These are phyloP conservation scores for Gadopsis bispinosus DNA, from an alignment of 2,797 vertebrate species.

Conservation along the genomic window DNA sequence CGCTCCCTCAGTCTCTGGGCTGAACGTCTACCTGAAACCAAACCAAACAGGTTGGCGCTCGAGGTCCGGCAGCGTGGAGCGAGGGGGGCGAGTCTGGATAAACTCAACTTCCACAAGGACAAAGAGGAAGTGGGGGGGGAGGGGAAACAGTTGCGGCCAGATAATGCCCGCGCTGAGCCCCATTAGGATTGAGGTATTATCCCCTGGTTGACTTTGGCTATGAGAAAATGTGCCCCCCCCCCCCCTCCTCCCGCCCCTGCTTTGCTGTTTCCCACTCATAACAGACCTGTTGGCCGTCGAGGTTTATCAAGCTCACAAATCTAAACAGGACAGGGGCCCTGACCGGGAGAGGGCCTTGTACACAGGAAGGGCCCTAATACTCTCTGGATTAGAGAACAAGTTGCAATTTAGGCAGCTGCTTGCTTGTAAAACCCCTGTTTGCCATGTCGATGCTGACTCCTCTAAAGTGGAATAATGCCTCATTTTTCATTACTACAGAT, in stretches of 20 bases:
- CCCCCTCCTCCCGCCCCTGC: constrained; percentile 47
- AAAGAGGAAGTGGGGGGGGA: constrained; percentile 77
- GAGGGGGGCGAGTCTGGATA: constrained; percentile 16
- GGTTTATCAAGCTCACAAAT: constrained; percentile 86
- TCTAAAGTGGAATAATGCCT: neutral
- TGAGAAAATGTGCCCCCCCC: constrained; percentile 77
- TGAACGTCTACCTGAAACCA: constrained; percentile 75
- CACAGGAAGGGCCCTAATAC: constrained; percentile 85
- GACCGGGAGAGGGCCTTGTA: constrained; percentile 76
- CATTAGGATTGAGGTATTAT: constrained; percentile 85
- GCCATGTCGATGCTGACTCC: neutral
- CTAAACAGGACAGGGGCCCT: constrained; percentile 84
- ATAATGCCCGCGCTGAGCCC: constrained; percentile 84
- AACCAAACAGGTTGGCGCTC: constrained; percentile 64
- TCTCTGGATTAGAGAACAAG: constrained; percentile 81
- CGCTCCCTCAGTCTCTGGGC: constrained; percentile 37
- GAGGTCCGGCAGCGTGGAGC: constrained; percentile 14
- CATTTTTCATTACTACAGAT: neutral
- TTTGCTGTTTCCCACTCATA: constrained; percentile 84
- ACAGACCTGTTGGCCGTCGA: constrained; percentile 85
- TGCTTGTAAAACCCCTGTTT: constrained; percentile 53
- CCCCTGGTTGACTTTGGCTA: constrained; percentile 83
- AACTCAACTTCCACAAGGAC: constrained; percentile 79
- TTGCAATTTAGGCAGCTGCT: constrained; percentile 84
- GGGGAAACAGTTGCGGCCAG: constrained; percentile 70